These are phyloP conservation scores for Nasonia giraulti DNA, from an alignment of 1,140 invertebrate species.

Conservation along the genomic window DNA sequence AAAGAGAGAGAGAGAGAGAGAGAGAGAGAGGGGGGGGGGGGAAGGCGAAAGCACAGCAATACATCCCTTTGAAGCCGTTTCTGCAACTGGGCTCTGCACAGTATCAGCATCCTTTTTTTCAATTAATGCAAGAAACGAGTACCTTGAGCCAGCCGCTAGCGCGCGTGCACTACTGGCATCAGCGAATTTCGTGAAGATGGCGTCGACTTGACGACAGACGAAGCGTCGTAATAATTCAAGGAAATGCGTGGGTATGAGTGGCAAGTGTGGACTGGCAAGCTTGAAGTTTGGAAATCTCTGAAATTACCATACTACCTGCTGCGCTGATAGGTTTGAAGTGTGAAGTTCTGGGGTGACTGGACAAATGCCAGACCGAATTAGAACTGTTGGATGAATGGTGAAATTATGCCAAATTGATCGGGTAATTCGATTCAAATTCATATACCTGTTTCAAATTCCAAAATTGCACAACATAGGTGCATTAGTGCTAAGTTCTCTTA, in stretches of 20 bases:
- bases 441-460: too few species aligned
- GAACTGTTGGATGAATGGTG: too few species aligned
- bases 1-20: neutral
- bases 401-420: too few species aligned
- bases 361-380: too few species aligned
- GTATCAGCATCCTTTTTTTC: conserved; percentile 61
- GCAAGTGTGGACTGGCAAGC: neutral
- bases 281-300: neutral
- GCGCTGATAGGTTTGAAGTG: neutral
- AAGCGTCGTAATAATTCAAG: neutral
- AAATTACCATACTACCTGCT: neutral
- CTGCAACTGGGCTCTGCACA: conserved; percentile 47
- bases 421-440: too few species aligned
- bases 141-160: conserved; percentile 52
- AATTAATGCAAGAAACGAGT: conserved; percentile 65
- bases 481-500: too few species aligned
- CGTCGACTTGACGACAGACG: conserved; percentile 12
- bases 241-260: neutral
- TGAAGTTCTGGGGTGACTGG: too few species aligned
- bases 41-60: neutral
- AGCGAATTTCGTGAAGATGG: conserved; percentile 56
- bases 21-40: neutral
- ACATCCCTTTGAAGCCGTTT: conserved; percentile 64
- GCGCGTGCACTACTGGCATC: conserved; percentile 49
- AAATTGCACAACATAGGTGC: too few species aligned